phyloP scores from a whole-genome alignment of 2,113 vertebrate species.

The Apus apus region DNA sequence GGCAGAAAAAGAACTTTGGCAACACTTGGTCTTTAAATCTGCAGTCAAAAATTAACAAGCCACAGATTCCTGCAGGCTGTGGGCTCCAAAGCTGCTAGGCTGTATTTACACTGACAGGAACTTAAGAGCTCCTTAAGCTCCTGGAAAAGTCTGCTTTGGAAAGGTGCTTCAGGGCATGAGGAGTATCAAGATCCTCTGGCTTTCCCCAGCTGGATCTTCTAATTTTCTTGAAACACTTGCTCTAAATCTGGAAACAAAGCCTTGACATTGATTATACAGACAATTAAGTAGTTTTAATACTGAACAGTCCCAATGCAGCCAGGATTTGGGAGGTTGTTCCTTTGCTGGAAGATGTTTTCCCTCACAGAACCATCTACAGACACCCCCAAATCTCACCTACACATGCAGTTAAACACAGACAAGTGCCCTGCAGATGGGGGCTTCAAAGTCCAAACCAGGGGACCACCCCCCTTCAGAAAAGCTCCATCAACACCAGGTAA shows the following conservation, averaged over 20 bases:
- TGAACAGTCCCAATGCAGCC: rapidly evolving
- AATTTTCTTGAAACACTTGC: background rate
- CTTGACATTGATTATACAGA: rapidly evolving
- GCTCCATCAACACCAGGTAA: background rate
- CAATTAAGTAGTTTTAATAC: background rate
- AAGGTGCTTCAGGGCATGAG: background rate
- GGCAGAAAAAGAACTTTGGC: background rate
- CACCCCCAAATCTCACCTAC: background rate
- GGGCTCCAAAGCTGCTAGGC: background rate
- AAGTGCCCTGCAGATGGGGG: rapidly evolving
- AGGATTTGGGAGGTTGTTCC: background rate
- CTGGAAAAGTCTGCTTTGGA: background rate
- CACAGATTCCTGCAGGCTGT: background rate
- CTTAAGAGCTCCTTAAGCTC: background rate
- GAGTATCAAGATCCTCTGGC: background rate
- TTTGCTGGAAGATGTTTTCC: background rate
- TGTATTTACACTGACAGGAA: background rate
- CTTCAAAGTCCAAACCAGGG: background rate
- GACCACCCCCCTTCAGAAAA: background rate
- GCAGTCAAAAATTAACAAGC: constrained; percentile 57
- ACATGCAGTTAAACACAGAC: background rate
- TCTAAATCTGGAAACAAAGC: background rate
- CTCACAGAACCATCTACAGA: background rate
- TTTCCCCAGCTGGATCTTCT: background rate
- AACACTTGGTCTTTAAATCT: background rate